Conservation (phyloP, 2,797 vertebrate species). For the Xyrichtys novacula region DNA sequence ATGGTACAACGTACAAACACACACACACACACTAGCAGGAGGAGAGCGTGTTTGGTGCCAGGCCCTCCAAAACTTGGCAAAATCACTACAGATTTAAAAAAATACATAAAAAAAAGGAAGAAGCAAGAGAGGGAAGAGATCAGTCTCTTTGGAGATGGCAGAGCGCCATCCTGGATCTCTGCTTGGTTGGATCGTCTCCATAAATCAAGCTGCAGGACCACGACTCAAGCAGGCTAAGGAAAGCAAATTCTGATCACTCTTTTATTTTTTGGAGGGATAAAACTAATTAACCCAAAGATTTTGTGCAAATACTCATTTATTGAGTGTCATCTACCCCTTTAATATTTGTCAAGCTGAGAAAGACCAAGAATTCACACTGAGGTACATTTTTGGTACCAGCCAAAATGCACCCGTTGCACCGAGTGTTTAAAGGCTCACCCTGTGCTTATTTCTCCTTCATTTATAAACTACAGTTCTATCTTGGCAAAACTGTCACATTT, state of each 20-base stretch:
- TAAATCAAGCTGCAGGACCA: constrained; percentile 38
- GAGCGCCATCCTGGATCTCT: constrained; percentile 57
- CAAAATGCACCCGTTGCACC: not conserved
- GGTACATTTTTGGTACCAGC: not conserved
- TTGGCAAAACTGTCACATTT: not conserved
- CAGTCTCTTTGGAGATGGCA: constrained; percentile 60
- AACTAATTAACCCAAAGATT: constrained; percentile 11
- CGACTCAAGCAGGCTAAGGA: constrained; percentile 9
- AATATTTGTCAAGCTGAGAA: not conserved
- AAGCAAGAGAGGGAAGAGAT: constrained; percentile 45
- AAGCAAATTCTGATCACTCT: constrained; percentile 32
- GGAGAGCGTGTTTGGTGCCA: constrained; percentile 45
- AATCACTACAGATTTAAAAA: constrained; percentile 18
- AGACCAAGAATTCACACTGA: not conserved
- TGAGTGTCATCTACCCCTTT: too few species aligned
- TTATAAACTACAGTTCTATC: not conserved
- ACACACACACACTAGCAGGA: constrained; percentile 49
- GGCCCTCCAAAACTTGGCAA: constrained; percentile 67
- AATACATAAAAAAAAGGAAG: constrained; percentile 12
- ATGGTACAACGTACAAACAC: constrained; percentile 44
- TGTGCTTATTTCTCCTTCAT: not conserved
- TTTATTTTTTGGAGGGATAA: constrained; percentile 33
- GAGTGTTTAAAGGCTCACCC: too few species aligned
- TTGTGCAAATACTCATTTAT: constrained; percentile 13
- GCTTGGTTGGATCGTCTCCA: constrained; percentile 54